Conservation (phyloP, 2,888 invertebrate species). For the Drepanosiphum platanoidis region DNA sequence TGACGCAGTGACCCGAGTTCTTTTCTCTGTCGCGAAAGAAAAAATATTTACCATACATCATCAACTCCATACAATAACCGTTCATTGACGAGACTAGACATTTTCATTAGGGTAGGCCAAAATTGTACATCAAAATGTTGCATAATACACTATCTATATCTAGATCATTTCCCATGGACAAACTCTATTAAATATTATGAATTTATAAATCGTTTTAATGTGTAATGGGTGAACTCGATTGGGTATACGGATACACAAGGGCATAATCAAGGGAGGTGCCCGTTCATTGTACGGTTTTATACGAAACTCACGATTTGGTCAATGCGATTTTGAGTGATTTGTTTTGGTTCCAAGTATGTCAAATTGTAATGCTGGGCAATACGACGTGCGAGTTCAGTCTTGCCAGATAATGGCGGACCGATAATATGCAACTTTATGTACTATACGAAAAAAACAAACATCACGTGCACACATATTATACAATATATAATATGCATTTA, state of each 20-base stretch:
- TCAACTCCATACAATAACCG: too few species aligned
- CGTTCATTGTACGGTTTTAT: too few species aligned
- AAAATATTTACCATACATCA: neutral
- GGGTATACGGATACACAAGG: too few species aligned
- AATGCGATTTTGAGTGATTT: neutral
- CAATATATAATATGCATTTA: neutral
- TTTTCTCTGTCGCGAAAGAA: neutral
- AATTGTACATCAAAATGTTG: too few species aligned
- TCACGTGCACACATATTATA: neutral
- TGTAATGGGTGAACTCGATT: too few species aligned
- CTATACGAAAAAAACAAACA: constrained; percentile 4
- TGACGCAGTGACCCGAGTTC: neutral
- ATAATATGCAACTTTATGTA: constrained; percentile 17
- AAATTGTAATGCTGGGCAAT: constrained; percentile 12
- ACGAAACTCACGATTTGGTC: neutral
- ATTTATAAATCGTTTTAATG: neutral
- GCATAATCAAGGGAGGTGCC: too few species aligned
- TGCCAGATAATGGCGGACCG: constrained; percentile 33
- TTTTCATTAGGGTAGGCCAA: too few species aligned
- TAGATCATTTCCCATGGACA: too few species aligned
- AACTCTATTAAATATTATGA: neutral
- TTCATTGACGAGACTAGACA: too few species aligned
- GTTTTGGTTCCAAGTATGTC: neutral
- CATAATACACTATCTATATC: too few species aligned
- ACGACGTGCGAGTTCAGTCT: constrained; percentile 1